Evolutionary conservation across 2,113 vertebrate genomes (phyloP).

Genomic region (Brevimyrus niger): DNA sequence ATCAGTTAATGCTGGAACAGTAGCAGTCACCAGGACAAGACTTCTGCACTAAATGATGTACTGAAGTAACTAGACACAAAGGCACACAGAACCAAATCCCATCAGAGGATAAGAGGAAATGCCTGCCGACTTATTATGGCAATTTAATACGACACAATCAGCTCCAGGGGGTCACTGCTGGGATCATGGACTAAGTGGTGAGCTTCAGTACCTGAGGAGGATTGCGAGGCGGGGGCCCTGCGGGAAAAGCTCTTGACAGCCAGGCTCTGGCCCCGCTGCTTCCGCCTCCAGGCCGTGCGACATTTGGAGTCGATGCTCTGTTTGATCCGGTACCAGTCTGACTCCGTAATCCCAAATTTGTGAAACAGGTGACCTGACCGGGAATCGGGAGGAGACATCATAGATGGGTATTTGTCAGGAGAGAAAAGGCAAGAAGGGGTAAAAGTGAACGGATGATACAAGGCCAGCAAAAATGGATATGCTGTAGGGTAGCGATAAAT

Average conservation of each 20-base stretch:
- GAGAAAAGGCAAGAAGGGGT: background rate
- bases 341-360: constrained; percentile 89
- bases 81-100: background rate
- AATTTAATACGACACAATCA: background rate
- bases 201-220: constrained; percentile 54
- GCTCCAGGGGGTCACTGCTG: background rate
- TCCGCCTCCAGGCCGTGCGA: constrained; percentile 92
- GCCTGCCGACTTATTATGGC: background rate
- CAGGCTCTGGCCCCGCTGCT: constrained; percentile 92
- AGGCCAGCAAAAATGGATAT: background rate
- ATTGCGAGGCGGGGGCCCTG: constrained; percentile 71
- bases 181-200: background rate
- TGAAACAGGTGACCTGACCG: constrained; percentile 86
- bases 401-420: background rate
- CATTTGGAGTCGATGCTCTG: constrained; percentile 99
- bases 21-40: background rate
- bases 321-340: constrained; percentile 97
- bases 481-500: background rate
- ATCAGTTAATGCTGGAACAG: background rate
- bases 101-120: background rate
- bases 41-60: background rate
- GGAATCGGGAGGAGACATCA: background rate
- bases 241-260: constrained; percentile 96
- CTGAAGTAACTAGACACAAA: background rate
- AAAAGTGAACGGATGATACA: background rate